These are phyloP conservation scores for Heterodera schachtii DNA, from an alignment of 1,140 invertebrate species.

Conservation along the genomic window DNA sequence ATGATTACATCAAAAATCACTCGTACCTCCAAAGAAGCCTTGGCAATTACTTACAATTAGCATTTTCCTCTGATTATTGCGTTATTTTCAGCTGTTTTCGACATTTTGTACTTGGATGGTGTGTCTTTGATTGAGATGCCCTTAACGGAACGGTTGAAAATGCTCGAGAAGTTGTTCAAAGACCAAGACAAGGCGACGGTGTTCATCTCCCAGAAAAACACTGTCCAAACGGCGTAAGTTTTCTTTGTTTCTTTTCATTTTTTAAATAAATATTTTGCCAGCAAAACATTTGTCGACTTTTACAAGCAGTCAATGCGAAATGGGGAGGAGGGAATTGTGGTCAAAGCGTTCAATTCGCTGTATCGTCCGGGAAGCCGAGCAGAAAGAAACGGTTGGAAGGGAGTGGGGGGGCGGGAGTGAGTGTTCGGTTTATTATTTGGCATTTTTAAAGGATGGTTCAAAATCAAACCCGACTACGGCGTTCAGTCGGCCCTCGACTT, in stretches of 20 bases:
- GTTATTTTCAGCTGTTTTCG: constrained; percentile 32
- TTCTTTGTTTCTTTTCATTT: constrained; percentile 7
- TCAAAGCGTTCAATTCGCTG: constrained; percentile 44
- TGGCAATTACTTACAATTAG: not conserved
- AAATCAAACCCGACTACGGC: constrained; percentile 57
- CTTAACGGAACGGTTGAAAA: constrained; percentile 3
- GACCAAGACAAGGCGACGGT: constrained; percentile 31
- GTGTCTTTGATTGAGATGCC: constrained; percentile 22
- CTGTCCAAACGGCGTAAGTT: constrained; percentile 34
- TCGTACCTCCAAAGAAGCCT: constrained; percentile 27
- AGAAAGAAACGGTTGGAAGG: constrained; percentile 36
- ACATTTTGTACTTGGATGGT: constrained; percentile 40
- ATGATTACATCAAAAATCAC: constrained; percentile 31
- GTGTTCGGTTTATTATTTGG: not conserved
- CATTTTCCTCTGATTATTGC: not conserved
- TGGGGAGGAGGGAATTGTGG: constrained; percentile 48
- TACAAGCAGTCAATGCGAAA: constrained; percentile 46
- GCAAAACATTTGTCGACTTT: constrained; percentile 45
- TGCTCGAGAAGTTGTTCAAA: constrained; percentile 3
- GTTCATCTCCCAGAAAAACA: constrained; percentile 35
- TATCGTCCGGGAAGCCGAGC: constrained; percentile 33
- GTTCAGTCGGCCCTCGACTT: constrained; percentile 42
- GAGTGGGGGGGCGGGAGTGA: too few relatives aligned
- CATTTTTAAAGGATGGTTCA: constrained; percentile 48
- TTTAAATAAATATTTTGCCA: constrained; percentile 20